Percentiles rank a stretch among this genome's conserved stretches.
Conservation (phyloP, 2,797 vertebrate genomes). For the Pogonophryne albipinna region DNA sequence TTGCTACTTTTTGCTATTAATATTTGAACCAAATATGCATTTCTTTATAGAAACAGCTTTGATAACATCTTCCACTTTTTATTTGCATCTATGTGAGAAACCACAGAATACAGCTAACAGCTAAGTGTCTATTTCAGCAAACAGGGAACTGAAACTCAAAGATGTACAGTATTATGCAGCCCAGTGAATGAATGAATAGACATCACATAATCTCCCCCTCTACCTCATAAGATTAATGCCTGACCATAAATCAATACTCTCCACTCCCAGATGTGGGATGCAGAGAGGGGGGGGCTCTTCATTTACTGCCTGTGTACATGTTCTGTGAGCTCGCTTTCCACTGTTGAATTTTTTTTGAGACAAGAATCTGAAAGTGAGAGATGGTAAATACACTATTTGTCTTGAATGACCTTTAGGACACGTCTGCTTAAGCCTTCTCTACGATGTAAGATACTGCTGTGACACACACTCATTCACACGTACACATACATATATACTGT, state of each 20-base stretch:
- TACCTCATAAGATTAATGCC: conserved; percentile 38
- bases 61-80: neutral
- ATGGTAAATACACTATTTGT: conserved; percentile 17
- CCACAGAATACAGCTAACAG: neutral
- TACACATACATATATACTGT: neutral
- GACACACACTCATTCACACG: neutral
- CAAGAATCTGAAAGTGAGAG: conserved; percentile 17
- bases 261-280: conserved; percentile 12
- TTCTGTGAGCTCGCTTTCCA: neutral
- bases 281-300: conserved; percentile 1
- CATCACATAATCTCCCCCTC: too few relatives aligned
- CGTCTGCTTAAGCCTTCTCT: conserved; percentile 15
- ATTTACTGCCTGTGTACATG: conserved; percentile 18
- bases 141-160: neutral
- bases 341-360: neutral
- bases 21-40: neutral
- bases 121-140: neutral
- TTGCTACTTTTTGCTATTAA: neutral
- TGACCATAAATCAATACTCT: conserved; percentile 55
- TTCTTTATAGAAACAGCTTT: neutral
- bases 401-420: neutral
- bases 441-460: conserved; percentile 11
- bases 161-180: too few relatives aligned
- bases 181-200: too few relatives aligned
- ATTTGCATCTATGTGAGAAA: neutral